Evolutionary conservation across 2,888 invertebrate species (phyloP).

Genomic region (Chloromyia formosa): DNA sequence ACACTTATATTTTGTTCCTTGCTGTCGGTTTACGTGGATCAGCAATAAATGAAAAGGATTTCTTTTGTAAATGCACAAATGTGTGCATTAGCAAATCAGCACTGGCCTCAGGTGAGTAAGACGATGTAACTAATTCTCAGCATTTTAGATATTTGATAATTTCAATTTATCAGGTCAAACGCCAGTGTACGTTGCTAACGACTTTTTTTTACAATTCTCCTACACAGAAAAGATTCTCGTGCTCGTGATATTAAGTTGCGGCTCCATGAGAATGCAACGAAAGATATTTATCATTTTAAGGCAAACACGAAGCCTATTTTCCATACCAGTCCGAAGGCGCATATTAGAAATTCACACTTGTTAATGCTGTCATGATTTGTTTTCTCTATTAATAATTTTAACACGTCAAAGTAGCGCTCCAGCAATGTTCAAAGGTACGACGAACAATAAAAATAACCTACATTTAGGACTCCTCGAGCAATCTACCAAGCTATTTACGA

Average conservation of each 20-base stretch:
- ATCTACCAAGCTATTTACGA: background rate
- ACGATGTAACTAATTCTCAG: too few species aligned
- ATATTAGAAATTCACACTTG: conserved; percentile 60
- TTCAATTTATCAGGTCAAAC: conserved; percentile 19
- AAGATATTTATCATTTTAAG: conserved; percentile 29
- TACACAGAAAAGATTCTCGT: conserved; percentile 28
- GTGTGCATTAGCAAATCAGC: too few species aligned
- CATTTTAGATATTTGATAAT: background rate
- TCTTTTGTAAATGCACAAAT: too few species aligned
- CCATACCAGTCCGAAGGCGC: conserved; percentile 15
- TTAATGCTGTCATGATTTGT: conserved; percentile 54
- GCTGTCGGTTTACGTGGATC: too few species aligned
- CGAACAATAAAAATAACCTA: background rate
- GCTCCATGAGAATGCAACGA: conserved; percentile 18
- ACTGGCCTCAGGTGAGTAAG: too few species aligned
- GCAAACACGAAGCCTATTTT: background rate
- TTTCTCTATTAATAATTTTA: conserved; percentile 54
- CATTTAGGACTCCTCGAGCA: background rate
- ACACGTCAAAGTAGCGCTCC: conserved; percentile 47
- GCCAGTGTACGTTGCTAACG: background rate
- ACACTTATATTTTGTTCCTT: too few species aligned
- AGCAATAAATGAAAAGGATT: too few species aligned
- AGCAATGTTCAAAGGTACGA: conserved; percentile 22
- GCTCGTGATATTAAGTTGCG: conserved; percentile 31
- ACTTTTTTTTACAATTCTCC: background rate